A percentile compares a stretch with the other conserved stretches of the same genome.
Conservation (phyloP, 2,113 vertebrate genomes). For the Oreochromis tanganicae region DNA sequence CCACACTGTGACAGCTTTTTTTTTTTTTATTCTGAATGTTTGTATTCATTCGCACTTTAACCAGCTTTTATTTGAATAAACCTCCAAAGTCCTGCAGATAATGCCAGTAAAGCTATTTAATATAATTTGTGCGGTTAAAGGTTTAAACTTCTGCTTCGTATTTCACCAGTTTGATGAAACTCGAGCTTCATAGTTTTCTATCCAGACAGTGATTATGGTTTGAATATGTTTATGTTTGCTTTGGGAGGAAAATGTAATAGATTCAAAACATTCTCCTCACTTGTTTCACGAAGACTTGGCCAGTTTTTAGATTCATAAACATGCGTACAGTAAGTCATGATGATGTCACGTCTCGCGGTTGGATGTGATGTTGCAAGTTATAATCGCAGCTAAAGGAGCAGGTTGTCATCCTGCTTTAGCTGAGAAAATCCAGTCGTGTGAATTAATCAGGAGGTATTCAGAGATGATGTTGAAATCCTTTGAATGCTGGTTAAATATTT, state of each 20-base stretch:
- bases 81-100: neutral
- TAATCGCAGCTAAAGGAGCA: neutral
- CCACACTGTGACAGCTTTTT: neutral
- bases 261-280: neutral
- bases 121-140: neutral
- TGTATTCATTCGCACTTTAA: neutral
- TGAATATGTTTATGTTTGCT: neutral
- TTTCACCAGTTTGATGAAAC: neutral
- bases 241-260: neutral
- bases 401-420: neutral
- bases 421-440: neutral
- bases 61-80: neutral
- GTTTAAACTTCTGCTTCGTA: neutral
- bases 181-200: neutral
- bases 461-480: neutral
- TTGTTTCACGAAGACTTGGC: neutral
- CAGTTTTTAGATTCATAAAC: neutral
- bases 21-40: neutral
- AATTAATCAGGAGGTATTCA: neutral
- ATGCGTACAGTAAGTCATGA: neutral
- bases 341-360: neutral
- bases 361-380: neutral
- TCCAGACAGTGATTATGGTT: neutral
- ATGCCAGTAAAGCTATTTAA: conserved; percentile 10
- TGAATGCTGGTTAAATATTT: neutral